These are phyloP conservation scores for Imbricaverruca yamaguchii DNA, from an alignment of 2,888 invertebrate species.

Conservation along the genomic window DNA sequence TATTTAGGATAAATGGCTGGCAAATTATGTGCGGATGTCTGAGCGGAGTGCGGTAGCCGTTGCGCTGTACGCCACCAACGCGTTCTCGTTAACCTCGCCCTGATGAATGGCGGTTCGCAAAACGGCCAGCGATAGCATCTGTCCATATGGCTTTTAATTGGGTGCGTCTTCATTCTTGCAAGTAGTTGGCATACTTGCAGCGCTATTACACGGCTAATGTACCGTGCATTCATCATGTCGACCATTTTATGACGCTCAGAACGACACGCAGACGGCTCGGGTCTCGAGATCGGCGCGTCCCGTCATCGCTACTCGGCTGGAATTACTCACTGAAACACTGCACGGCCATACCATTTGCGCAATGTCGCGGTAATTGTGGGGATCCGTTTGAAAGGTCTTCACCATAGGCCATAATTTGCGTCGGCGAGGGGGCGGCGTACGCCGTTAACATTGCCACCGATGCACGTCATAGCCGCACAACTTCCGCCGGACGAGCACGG, in stretches of 20 bases:
- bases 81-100: neutral
- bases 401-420: neutral
- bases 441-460: neutral
- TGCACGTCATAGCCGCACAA: neutral
- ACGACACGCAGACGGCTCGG: neutral
- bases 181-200: constrained; percentile 4
- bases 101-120: neutral
- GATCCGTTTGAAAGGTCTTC: neutral
- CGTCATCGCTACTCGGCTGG: neutral
- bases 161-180: neutral
- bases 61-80: neutral
- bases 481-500: neutral
- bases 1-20: neutral
- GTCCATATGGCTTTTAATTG: neutral
- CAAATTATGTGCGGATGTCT: neutral
- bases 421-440: neutral
- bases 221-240: neutral
- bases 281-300: no score
- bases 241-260: neutral
- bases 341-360: neutral
- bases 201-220: neutral
- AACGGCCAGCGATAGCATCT: neutral
- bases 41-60: neutral
- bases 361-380: neutral
- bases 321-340: neutral